Evolutionary conservation across 2,888 invertebrate genomes (phyloP).

Genomic region (Drosophila parthenogenetica): DNA sequence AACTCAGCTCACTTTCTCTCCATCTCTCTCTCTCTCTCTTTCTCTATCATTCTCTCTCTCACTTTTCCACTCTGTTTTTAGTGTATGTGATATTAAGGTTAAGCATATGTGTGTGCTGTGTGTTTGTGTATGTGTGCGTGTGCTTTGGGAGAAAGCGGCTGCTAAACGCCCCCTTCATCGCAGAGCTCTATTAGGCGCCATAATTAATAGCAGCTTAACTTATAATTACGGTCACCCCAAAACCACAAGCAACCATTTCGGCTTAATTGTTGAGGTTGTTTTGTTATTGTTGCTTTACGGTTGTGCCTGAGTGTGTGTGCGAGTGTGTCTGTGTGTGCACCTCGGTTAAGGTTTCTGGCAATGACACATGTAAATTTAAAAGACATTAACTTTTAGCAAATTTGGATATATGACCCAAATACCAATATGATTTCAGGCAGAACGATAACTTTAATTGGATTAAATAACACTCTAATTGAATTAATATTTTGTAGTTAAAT

Average conservation of each 20-base stretch:
- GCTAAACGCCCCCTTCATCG: conserved; percentile 11
- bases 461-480: not conserved
- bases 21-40: not conserved
- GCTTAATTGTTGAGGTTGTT: conserved; percentile 79
- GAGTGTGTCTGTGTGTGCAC: conserved; percentile 2
- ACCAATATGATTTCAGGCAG: conserved; percentile 25
- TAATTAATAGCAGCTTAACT: conserved; percentile 82
- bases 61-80: not conserved
- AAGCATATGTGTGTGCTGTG: conserved; percentile 44
- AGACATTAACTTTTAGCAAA: conserved; percentile 13
- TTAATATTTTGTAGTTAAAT: not conserved
- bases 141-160: conserved; percentile 8
- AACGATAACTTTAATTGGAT: not conserved
- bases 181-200: conserved; percentile 66
- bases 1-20: not conserved
- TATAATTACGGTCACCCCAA: conserved; percentile 80
- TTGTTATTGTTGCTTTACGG: conserved; percentile 34
- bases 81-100: conserved; percentile 45
- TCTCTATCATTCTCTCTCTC: not conserved
- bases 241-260: conserved; percentile 74
- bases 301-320: conserved; percentile 1
- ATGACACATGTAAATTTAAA: conserved; percentile 47
- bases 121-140: not conserved
- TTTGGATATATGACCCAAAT: conserved; percentile 9
- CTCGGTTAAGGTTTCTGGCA: conserved; percentile 1